Evolutionary conservation across 2,797 vertebrate species (phyloP).

Genomic region (Pipistrellus nathusii): DNA sequence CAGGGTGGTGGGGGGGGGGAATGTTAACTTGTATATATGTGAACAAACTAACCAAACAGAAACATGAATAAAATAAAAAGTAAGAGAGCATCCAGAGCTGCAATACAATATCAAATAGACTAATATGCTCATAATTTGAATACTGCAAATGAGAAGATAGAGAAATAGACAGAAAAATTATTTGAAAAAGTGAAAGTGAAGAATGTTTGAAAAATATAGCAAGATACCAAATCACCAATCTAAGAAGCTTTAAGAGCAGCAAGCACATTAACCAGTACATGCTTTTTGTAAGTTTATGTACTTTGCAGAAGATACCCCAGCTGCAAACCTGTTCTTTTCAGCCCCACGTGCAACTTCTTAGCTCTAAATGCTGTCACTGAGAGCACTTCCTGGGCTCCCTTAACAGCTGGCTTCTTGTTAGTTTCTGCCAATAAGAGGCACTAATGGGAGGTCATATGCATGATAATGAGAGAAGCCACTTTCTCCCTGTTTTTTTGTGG

Average conservation of each 20-base stretch:
- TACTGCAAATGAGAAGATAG: neutral
- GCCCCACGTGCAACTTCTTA: neutral
- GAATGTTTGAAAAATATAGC: neutral
- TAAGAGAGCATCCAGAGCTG: neutral
- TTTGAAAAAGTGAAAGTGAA: neutral
- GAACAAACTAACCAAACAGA: neutral
- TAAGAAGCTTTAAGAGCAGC: neutral
- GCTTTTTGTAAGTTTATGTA: neutral
- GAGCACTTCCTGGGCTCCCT: neutral
- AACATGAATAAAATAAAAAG: neutral
- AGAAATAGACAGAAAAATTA: neutral
- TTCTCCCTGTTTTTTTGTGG: neutral
- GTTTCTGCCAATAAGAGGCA: neutral
- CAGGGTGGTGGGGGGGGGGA: neutral
- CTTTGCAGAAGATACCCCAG: neutral
- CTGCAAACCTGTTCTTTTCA: neutral
- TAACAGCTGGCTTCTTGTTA: neutral
- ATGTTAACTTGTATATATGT: neutral
- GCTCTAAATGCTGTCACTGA: neutral
- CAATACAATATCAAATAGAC: neutral
- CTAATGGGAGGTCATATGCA: neutral
- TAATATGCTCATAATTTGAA: neutral
- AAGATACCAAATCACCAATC: neutral
- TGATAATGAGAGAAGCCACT: neutral
- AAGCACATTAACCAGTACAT: neutral